Evolutionary conservation across 1,140 invertebrate species (phyloP).

Genomic region (Drosophila truncata): DNA sequence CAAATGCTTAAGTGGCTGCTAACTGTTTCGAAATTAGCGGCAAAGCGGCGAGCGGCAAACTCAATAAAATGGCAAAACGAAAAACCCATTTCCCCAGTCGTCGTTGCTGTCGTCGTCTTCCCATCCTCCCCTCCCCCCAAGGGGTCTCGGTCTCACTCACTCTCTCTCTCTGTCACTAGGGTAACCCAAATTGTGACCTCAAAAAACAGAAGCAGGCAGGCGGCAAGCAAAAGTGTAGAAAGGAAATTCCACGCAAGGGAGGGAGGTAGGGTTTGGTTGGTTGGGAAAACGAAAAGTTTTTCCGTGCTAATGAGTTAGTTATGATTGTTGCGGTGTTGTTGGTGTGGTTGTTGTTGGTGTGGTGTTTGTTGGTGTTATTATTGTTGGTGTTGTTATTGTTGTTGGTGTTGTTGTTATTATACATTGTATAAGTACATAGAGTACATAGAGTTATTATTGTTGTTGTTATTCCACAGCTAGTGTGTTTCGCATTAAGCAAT

Average conservation of each 20-base stretch:
- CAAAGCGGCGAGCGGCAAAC: slow-evolving; percentile 45
- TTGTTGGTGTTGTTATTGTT: slow-evolving; percentile 22
- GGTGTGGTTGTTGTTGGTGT: slow-evolving; percentile 21
- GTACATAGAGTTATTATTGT: too few relatives aligned
- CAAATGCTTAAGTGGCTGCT: slow-evolving; percentile 65
- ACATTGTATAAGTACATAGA: too few relatives aligned
- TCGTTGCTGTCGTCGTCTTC: background rate
- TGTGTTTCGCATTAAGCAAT: slow-evolving; percentile 34
- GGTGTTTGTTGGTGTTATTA: slow-evolving; percentile 20
- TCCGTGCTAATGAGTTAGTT: slow-evolving; percentile 76
- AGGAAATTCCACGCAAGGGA: background rate
- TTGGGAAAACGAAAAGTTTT: slow-evolving; percentile 44
- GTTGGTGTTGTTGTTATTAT: background rate
- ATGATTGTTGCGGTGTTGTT: slow-evolving; percentile 39
- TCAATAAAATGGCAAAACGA: slow-evolving; percentile 56
- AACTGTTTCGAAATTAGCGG: slow-evolving; percentile 67
- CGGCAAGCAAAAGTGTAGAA: background rate
- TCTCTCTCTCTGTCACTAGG: slow-evolving; percentile 56
- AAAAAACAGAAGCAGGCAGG: slow-evolving; percentile 41
- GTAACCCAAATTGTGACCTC: slow-evolving; percentile 74
- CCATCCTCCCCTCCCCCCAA: background rate
- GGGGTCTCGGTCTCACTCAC: background rate
- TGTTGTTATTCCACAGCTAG: slow-evolving; percentile 21
- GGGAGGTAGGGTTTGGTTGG: background rate
- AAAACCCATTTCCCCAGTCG: slow-evolving; percentile 25